Evolutionary conservation across 2,888 invertebrate genomes (phyloP), one percentile per base, ranked within the genome.

Genomic region (Arrhopalites spinosus): DNA sequence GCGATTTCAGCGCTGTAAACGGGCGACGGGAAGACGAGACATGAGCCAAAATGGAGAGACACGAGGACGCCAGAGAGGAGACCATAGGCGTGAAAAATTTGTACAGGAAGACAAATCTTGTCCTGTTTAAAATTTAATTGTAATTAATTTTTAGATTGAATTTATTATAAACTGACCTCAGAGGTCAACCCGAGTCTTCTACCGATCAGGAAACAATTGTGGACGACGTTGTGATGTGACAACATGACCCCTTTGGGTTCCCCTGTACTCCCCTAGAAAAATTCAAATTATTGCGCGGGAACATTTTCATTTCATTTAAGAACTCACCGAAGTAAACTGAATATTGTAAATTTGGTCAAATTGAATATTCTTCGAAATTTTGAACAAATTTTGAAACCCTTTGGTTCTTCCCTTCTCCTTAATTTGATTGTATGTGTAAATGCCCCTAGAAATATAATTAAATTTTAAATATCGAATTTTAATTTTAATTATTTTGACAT

Each of bases 41-140:
- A 90, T 0, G 88, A 85, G 0, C 91, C 92, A 83, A 88, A 87
- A 36, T 89, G 87, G 27, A 92, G 83, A 7, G 87, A 87, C 0
- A 88, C 86, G 43, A 92, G 82, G 29, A 90, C 86, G 0, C 90
- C 90, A 63, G 90, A 86, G 0, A 90, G 88, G 76, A 91, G 89
- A 0, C 94, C 71, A 84, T 90, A 94, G 47, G 91, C 93, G 85
- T 96, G 95, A 84, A 93, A 95, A 27, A 93, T 87, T 0, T 94
- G 94, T 23, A 92, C 91, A 83, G 81, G 73, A 11, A 83, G 53
- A 27, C 83, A 83, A 11, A 43, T 50, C 7, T 59, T 15, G 56
- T 81, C 81, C 77, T 81, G 77, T 11, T 7, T 7, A 36, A 36
- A n/a, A n/a, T n/a, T n/a, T n/a, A n/a, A n/a, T n/a, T n/a, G n/a